Evolutionary conservation across 2,888 invertebrate genomes (phyloP), one percentile per base, ranked within the genome.

Genomic region (Pelosia muscerda): DNA sequence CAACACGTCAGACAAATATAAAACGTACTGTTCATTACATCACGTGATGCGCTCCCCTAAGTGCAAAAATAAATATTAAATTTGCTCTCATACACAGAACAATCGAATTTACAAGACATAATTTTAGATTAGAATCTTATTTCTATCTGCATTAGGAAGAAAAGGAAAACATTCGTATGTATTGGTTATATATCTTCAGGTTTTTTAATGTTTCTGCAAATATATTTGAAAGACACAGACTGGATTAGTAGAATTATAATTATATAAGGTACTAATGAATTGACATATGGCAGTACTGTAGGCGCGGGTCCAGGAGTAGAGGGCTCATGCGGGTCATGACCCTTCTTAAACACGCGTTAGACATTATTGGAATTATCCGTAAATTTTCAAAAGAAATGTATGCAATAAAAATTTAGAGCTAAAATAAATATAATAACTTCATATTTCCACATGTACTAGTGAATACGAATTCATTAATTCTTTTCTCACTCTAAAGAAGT

Each of bases 41-140:
- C 19, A 19, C 13, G 23, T n/a, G 15, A 4, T 6, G 13, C 31
- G n/a, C 1, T 25, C 19, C 3, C 11, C 22, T 11, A 6, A 31
- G 19, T 58, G 23, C 31, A 23, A 4, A 22, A 22, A 34, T 23
- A 13, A 58, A 59, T 23, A 23, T 59, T 38, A 28, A 28, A 4
- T 28, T 58, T 59, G 15, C 59, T 59, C 59, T 59, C 23, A 22
- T 13, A 59, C 34, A 59, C 31, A 6, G 58, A 13, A 34, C 23
- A 38, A 23, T 59, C 34, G 22, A 59, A 59, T 34, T 59, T 49
- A 49, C n/a, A 34, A 59, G 34, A 15, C 8, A 59, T 42, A 15
- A n/a, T 49, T 9, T 49, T 49, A 49, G 8, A n/a, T 49, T 49
- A n/a, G 49, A 49, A n/a, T 1, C 11, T 38, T 49, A 49, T 49